Percentiles rank a stretch among this genome's conserved stretches.
Evolutionary conservation across 1,140 invertebrate genomes (phyloP).

Genomic region (Streblospio benedicti): DNA sequence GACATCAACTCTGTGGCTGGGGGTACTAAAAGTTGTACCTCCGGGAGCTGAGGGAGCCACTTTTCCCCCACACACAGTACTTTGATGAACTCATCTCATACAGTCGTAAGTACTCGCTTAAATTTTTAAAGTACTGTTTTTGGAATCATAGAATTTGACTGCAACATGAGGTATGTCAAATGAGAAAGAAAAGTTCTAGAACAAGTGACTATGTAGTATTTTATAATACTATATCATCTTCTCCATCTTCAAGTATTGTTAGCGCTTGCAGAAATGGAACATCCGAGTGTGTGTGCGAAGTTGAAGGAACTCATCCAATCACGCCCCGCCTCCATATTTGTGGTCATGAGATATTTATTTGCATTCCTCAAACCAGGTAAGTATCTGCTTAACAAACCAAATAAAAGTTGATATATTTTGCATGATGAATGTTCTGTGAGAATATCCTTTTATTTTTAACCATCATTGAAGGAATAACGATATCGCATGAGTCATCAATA

Average conservation of each 20-base stretch:
- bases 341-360: constrained; percentile 91
- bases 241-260: background rate
- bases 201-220: background rate
- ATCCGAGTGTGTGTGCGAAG: background rate
- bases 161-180: background rate
- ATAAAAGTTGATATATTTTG: constrained; percentile 4
- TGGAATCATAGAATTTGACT: too few relatives aligned
- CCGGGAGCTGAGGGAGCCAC: constrained; percentile 79
- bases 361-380: constrained; percentile 90
- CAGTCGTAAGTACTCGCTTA: too few relatives aligned
- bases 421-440: background rate
- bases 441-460: background rate
- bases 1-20: constrained; percentile 92
- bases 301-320: constrained; percentile 62
- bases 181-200: background rate
- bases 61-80: constrained; percentile 64
- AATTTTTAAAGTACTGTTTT: too few relatives aligned
- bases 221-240: too few relatives aligned
- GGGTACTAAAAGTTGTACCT: constrained; percentile 83
- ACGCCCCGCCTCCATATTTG: constrained; percentile 68
- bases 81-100: constrained; percentile 88
- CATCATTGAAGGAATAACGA: too few relatives aligned
- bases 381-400: too few relatives aligned
- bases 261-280: background rate
- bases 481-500: too few relatives aligned